Conservation (phyloP, 2,888 invertebrate genomes). For the Halocaridina rubra region DNA sequence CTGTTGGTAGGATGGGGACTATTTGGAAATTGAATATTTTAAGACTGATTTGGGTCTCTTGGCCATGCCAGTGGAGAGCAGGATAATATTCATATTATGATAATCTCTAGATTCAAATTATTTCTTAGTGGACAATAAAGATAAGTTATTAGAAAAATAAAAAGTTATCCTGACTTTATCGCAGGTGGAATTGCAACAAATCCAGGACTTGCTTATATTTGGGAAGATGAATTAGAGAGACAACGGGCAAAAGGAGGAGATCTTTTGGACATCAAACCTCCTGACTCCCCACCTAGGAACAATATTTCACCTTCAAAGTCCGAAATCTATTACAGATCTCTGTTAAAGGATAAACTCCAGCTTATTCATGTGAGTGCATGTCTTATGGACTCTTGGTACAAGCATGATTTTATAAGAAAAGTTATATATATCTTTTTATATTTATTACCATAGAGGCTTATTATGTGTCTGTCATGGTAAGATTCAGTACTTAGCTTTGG, state of each 20-base stretch:
- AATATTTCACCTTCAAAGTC: conserved; percentile 41
- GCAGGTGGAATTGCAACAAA: conserved; percentile 55
- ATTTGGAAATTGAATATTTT: too few relatives aligned
- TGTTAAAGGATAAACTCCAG: conserved; percentile 35
- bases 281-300: conserved; percentile 52
- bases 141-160: too few relatives aligned
- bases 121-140: too few relatives aligned
- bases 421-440: too few relatives aligned
- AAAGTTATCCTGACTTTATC: too few relatives aligned
- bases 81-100: too few relatives aligned
- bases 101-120: too few relatives aligned
- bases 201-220: conserved; percentile 61
- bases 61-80: too few relatives aligned
- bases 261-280: conserved; percentile 49
- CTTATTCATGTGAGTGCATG: neutral
- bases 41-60: too few relatives aligned
- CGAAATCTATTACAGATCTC: conserved; percentile 39
- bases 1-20: too few relatives aligned
- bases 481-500: neutral
- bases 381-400: neutral
- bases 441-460: too few relatives aligned
- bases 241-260: conserved; percentile 6
- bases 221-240: conserved; percentile 62
- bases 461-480: neutral
- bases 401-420: too few relatives aligned